These are phyloP conservation scores for Thrips palmi DNA, from an alignment of 1,140 invertebrate species.

Conservation along the genomic window DNA sequence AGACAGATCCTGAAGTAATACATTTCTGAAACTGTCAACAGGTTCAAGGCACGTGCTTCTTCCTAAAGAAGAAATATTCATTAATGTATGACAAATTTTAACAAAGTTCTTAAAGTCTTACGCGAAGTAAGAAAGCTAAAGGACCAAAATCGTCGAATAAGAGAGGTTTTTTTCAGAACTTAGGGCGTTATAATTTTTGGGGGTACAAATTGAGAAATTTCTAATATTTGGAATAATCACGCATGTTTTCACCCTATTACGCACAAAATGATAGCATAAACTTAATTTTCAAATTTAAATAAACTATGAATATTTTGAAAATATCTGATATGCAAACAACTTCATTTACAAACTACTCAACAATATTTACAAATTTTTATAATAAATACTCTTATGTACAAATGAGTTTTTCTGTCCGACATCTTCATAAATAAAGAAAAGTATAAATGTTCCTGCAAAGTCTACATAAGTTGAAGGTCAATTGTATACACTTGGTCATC, in stretches of 20 bases:
- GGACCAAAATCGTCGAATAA: too few relatives aligned
- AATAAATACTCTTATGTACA: slow-evolving; percentile 4
- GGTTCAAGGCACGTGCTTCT: too few relatives aligned
- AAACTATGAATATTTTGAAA: slow-evolving; percentile 1
- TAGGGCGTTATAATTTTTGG: too few relatives aligned
- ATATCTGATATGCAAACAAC: slow-evolving; percentile 12
- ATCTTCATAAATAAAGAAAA: slow-evolving; percentile 12
- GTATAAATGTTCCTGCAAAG: slow-evolving; percentile 6
- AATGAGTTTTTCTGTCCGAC: slow-evolving; percentile 6
- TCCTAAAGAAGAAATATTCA: too few relatives aligned
- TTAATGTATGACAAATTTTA: too few relatives aligned
- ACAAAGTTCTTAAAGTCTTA: too few relatives aligned
- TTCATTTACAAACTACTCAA: slow-evolving; percentile 15
- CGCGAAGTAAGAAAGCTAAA: too few relatives aligned
- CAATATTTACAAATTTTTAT: slow-evolving; percentile 14
- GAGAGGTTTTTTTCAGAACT: too few relatives aligned
- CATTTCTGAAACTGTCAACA: too few relatives aligned
- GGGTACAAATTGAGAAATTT: too few relatives aligned
- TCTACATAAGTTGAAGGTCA: background rate
- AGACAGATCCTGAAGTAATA: too few relatives aligned
- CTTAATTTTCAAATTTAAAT: background rate
- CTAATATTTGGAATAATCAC: too few relatives aligned
- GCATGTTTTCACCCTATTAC: background rate
- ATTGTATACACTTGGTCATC: background rate
- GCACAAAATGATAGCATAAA: background rate